Percentiles rank a stretch among this genome's conserved stretches.
phyloP scores from a whole-genome alignment of 2,888 invertebrate genomes.

The Eupithecia dodoneata region DNA sequence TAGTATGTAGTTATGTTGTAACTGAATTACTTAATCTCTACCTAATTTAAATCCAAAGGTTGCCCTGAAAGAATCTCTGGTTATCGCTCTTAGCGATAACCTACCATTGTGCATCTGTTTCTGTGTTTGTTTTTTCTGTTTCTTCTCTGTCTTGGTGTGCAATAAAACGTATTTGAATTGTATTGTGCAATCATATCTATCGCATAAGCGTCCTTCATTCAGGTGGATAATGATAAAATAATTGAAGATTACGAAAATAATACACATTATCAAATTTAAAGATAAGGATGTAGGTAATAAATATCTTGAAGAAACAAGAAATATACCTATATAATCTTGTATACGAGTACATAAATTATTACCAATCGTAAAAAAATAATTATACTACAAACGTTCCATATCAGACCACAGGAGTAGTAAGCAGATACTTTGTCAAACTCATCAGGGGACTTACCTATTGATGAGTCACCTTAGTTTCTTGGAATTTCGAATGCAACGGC shows the following conservation, averaged over 20 bases:
- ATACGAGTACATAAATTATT: neutral
- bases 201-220: neutral
- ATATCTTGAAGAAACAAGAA: too few relatives aligned
- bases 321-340: neutral
- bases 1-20: too few relatives aligned
- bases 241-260: neutral
- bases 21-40: too few relatives aligned
- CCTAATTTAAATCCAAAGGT: too few relatives aligned
- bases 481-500: neutral
- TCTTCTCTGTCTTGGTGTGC: too few relatives aligned
- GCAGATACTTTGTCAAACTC: neutral
- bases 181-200: neutral
- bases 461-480: neutral
- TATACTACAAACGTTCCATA: neutral
- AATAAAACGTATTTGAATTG: too few relatives aligned
- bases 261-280: neutral
- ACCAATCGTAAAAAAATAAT: neutral
- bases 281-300: neutral
- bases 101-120: too few relatives aligned
- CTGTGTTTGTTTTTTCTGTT: too few relatives aligned
- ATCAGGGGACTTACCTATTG: neutral
- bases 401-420: neutral
- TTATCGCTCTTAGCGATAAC: too few relatives aligned
- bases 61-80: too few relatives aligned
- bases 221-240: neutral